Base-by-base conservation (phyloP, 2,113 vertebrate genomes). In the Hassar affinis region DNA sequence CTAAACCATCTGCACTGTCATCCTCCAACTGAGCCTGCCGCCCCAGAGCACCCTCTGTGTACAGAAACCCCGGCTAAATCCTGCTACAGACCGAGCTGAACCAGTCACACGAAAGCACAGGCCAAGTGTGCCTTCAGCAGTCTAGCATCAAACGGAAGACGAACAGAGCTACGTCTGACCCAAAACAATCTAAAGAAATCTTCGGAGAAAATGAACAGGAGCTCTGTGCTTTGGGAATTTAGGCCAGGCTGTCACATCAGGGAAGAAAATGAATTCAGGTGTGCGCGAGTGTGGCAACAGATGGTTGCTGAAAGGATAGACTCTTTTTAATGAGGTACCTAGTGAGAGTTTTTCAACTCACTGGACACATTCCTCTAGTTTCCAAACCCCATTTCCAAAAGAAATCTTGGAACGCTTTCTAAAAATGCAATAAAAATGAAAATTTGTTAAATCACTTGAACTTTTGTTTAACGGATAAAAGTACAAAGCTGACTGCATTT, bases 1-100 rank as follows among this genome's bases (percentile, higher is more conserved):
- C 89, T 92, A 91, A 93, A 93, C 95, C 96, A 96, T 95, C 95
- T 95, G 94, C 10, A 69, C 88, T 77, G 84, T 87, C 80, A 22
- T 87, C 88, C 88, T 89, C 90, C 86, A 38, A 12, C 87, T 54
- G 90, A 72, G 68, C 2, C 11, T 7, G 71, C 59, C 33, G 52
- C 42, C 17, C 38, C 76, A 59, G 8, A 30, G 61, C 71, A 10
- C 38, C 35, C 77, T 71, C 56, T 74, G 72, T 20, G 18, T 54
- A 74, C 47, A 86, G 52, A 80, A 78, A 54, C 62, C 25, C 20
- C 6, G n/a, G 38, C 9, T 22, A 84, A 27, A 57, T 35, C 14
- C 1, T 4, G 14, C n/a, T 52, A 30, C n/a, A 27, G 27, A n/a
- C 56, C 51, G 38, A 51, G 61, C 51, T 52, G 30, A 52, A 49